Evolutionary conservation across 2,888 invertebrate species (phyloP).

Genomic region (Pachymerium ferrugineum): DNA sequence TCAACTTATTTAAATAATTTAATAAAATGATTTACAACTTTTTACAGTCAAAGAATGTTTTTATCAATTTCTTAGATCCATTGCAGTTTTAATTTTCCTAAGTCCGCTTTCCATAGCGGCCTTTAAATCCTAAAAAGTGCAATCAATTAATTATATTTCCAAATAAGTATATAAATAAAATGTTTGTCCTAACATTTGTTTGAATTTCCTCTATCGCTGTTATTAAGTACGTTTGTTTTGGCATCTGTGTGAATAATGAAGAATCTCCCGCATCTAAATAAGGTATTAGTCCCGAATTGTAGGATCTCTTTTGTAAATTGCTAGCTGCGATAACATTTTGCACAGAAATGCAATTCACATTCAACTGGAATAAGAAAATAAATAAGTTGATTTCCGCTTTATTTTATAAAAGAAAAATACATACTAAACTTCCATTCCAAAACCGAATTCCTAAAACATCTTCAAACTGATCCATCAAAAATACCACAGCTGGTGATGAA

Average conservation of each 20-base stretch:
- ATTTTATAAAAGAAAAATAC: conserved; percentile 7
- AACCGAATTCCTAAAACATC: conserved; percentile 55
- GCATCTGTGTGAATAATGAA: conserved; percentile 58
- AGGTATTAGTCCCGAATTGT: conserved; percentile 53
- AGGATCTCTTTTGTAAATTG: conserved; percentile 59
- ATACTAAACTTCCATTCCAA: conserved; percentile 53
- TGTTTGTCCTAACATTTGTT: conserved; percentile 43
- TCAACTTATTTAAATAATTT: too few relatives aligned
- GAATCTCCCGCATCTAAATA: conserved; percentile 60
- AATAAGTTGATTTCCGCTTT: neutral
- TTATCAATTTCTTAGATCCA: too few relatives aligned
- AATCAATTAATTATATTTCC: too few relatives aligned
- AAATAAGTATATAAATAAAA: too few relatives aligned
- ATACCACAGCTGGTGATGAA: conserved; percentile 54
- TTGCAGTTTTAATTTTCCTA: too few relatives aligned
- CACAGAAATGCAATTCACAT: conserved; percentile 39
- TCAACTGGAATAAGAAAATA: neutral
- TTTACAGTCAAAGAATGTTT: too few relatives aligned
- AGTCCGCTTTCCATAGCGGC: too few relatives aligned
- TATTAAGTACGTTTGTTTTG: conserved; percentile 54
- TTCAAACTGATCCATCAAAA: conserved; percentile 55
- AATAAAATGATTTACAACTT: too few relatives aligned
- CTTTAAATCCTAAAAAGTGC: too few relatives aligned
- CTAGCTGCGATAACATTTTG: conserved; percentile 57
- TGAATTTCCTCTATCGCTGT: conserved; percentile 52